Evolutionary conservation across 1,140 invertebrate genomes (phyloP), one percentile per base, ranked within the genome.

Genomic region (Drosophila bipectinata): DNA sequence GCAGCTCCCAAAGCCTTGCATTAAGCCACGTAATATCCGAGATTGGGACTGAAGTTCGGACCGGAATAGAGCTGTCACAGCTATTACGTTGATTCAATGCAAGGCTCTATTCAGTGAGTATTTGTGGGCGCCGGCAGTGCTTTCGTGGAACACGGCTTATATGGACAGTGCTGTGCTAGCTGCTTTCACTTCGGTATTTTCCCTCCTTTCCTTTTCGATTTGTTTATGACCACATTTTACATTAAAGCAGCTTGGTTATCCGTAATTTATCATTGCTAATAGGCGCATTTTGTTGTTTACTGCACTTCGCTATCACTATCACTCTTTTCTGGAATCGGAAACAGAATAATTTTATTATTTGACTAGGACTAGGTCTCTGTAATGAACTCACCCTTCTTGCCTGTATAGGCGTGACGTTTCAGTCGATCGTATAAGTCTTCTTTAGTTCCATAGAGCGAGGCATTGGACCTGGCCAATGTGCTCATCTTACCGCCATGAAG

Each of bases 371-470:
- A n/a, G 10, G 10, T 0, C 4, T 4, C 4, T 37, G 10, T 12
- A 12, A 37, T 12, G 4, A 37, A 47, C 61, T 92, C 93, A 97
- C 97, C 97, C 97, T 98, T 98, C 93, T 98, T 98, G 92, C 97
- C 97, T 60, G 97, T 96, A 92, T 98, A 98, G 90, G 97, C 97
- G 93, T 98, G 98, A 92, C 97, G 95, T 93, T 98, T 97, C 92
- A 98, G 94, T 93, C 98, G 95, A 93, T 98, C 98, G 92, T 98
- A 98, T 66, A 98, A 94, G 93, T 98, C 98, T 92, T 98, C 98
- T 93, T 98, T 98, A 75, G 97, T 98, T 72, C 97, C 97, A 91
- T 98, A 98, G 88, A 98, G 96, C 92, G 97, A 98, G 62, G 97
- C 97, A 92, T 98, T 98, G 41, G 97, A 98, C 77, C 97, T 94